phyloP scores from a whole-genome alignment of 2,797 vertebrate genomes.

The Morelia viridis region DNA sequence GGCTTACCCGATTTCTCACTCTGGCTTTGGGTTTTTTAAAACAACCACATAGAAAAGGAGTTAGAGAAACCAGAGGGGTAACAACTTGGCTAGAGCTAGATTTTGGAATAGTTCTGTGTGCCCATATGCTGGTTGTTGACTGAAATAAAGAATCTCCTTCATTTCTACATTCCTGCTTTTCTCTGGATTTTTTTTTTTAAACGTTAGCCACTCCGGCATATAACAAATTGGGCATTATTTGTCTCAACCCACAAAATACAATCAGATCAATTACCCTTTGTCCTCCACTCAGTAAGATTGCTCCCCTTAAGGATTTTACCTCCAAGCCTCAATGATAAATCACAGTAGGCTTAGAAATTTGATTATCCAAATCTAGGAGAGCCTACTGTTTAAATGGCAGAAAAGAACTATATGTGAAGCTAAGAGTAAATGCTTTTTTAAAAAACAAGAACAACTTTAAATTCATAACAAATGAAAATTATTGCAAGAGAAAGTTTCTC shows the following conservation, averaged over 20 bases:
- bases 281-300: conserved; percentile 28
- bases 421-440: conserved; percentile 65
- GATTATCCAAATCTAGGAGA: conserved; percentile 37
- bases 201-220: conserved; percentile 33
- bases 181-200: neutral
- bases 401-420: conserved; percentile 54
- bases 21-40: neutral
- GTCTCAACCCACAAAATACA: conserved; percentile 21
- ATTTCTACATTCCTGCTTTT: neutral
- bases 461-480: conserved; percentile 74
- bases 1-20: neutral
- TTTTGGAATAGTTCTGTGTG: neutral
- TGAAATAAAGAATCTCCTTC: neutral
- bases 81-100: neutral
- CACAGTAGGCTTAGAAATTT: conserved; percentile 37
- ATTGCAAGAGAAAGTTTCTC: conserved; percentile 79
- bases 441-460: conserved; percentile 50
- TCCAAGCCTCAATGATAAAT: conserved; percentile 59
- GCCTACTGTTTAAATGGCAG: conserved; percentile 45
- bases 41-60: neutral
- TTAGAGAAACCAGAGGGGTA: neutral
- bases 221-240: conserved; percentile 37
- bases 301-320: conserved; percentile 42
- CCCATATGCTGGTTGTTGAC: neutral
- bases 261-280: conserved; percentile 52